A percentile compares a stretch with the other conserved stretches of the same genome.
Conservation (phyloP, 2,888 invertebrate species). For the Heteromurus nitidus region DNA sequence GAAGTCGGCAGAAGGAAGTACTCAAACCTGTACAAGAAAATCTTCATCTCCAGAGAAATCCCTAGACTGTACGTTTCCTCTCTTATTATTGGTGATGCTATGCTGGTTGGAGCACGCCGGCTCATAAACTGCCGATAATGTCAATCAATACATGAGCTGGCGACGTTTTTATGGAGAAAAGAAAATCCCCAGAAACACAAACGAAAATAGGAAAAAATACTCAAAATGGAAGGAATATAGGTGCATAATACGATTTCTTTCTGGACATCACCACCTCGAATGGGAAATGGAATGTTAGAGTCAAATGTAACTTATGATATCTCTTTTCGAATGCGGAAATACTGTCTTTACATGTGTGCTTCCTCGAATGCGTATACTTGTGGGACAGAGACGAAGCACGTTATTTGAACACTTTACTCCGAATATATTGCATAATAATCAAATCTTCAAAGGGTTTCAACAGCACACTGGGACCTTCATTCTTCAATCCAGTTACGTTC, state of each 20-base stretch:
- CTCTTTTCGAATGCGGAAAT: background rate
- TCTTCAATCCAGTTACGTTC: background rate
- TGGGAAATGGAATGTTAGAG: constrained; percentile 4
- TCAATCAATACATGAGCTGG: constrained; percentile 69
- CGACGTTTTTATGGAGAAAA: constrained; percentile 66
- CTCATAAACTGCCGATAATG: constrained; percentile 71
- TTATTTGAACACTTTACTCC: constrained; percentile 36
- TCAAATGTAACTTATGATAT: constrained; percentile 21
- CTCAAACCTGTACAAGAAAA: background rate
- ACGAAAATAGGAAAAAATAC: constrained; percentile 5
- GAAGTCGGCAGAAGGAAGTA: background rate
- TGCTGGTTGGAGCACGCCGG: constrained; percentile 56
- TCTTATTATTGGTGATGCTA: constrained; percentile 21
- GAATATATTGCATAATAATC: constrained; percentile 43
- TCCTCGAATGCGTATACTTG: background rate
- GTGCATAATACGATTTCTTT: background rate
- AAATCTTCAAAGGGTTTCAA: constrained; percentile 6
- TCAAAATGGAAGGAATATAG: background rate
- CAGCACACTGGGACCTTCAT: too few species aligned
- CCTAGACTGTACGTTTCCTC: constrained; percentile 35
- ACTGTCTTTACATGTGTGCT: background rate
- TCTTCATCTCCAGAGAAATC: constrained; percentile 59
- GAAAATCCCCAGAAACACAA: constrained; percentile 45
- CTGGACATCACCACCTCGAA: constrained; percentile 11
- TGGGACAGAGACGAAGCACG: background rate